Conservation (phyloP, 2,797 vertebrate genomes). For the Enteromius mattozi region DNA sequence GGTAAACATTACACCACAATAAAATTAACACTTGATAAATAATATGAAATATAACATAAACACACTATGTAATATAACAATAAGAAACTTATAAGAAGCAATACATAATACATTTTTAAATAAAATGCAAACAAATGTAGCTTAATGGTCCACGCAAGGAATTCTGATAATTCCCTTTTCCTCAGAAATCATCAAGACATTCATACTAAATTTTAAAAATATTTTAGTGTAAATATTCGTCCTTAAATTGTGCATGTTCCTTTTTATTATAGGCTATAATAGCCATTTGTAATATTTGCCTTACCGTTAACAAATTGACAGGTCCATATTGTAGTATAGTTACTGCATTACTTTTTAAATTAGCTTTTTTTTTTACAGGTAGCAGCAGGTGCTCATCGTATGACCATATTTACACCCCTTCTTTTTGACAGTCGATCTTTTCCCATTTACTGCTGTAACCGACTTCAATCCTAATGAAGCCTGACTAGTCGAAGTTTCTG, state of each 20-base stretch:
- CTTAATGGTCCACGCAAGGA: not conserved
- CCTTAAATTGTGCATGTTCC: not conserved
- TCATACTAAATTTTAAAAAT: not conserved
- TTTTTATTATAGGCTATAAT: not conserved
- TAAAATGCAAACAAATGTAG: not conserved
- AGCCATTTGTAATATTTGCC: not conserved
- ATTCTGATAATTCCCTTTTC: not conserved
- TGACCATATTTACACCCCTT: not conserved
- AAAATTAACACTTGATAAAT: not conserved
- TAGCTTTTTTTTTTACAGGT: not conserved
- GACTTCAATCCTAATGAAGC: not conserved
- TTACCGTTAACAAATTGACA: not conserved
- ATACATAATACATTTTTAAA: not conserved
- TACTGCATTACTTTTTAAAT: not conserved
- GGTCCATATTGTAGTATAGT: not conserved
- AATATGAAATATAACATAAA: not conserved
- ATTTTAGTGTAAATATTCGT: not conserved
- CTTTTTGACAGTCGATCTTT: not conserved
- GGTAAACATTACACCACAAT: not conserved
- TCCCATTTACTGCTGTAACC: not conserved
- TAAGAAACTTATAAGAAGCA: not conserved
- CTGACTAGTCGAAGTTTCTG: not conserved
- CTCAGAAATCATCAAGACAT: not conserved
- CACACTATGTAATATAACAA: not conserved
- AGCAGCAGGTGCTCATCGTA: constrained; percentile 1